These are phyloP conservation scores for Halcyon chelicuti DNA, from an alignment of 2,797 vertebrate genomes.

Conservation along the genomic window DNA sequence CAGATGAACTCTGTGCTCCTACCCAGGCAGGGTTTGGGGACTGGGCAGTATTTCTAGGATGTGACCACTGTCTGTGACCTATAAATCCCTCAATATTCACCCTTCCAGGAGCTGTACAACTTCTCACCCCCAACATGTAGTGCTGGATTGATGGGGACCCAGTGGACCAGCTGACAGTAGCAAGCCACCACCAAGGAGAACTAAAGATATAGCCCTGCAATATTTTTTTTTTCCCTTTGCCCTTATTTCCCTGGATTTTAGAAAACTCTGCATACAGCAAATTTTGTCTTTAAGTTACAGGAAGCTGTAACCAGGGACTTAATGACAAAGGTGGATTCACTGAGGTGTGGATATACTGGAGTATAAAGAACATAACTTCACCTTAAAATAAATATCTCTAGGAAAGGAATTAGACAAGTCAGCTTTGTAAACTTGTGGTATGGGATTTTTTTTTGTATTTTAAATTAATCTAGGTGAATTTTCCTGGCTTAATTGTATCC, in stretches of 20 bases:
- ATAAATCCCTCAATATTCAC: background rate
- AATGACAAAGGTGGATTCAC: background rate
- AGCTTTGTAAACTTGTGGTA: constrained; percentile 7
- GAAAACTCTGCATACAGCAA: background rate
- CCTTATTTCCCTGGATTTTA: background rate
- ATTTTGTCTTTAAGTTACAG: background rate
- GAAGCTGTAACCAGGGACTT: background rate
- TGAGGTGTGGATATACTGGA: background rate
- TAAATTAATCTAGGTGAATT: constrained; percentile 55
- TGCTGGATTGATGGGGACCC: background rate
- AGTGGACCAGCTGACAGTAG: background rate
- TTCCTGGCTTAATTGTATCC: constrained; percentile 26
- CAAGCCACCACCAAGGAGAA: background rate
- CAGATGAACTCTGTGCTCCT: background rate
- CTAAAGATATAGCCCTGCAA: background rate
- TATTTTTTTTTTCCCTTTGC: background rate
- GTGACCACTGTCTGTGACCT: background rate
- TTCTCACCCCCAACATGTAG: background rate
- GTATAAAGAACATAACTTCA: background rate
- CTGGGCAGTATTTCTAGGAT: background rate
- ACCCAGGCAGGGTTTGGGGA: background rate
- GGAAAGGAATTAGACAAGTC: background rate
- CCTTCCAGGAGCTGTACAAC: background rate
- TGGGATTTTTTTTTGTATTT: background rate
- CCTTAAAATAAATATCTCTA: background rate